phyloP scores from a whole-genome alignment of 2,113 vertebrate genomes.

The Glareola pratincola region DNA sequence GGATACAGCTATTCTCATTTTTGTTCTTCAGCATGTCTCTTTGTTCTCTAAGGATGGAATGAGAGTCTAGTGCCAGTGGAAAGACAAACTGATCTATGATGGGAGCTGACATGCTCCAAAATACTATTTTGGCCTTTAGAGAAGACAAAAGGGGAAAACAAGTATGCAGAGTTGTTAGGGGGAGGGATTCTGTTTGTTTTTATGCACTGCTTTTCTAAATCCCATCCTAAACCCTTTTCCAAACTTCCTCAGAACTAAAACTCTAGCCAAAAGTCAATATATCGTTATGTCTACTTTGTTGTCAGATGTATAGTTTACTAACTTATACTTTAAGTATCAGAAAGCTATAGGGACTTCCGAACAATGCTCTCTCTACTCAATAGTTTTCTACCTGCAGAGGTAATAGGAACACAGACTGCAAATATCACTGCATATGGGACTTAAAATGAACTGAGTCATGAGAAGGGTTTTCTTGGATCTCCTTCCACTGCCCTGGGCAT shows the following conservation, averaged over 20 bases:
- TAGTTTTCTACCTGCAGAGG: neutral
- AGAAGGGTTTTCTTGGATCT: neutral
- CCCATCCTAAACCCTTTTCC: neutral
- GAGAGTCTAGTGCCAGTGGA: conserved; percentile 51
- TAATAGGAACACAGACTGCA: neutral
- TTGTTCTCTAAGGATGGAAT: conserved; percentile 61
- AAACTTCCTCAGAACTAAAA: neutral
- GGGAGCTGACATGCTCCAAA: conserved; percentile 29
- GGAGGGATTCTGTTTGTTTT: conserved; percentile 18
- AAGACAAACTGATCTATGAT: conserved; percentile 51
- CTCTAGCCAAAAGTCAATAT: neutral
- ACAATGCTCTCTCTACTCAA: neutral
- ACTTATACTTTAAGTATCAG: neutral
- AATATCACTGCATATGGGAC: neutral
- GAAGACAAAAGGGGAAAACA: conserved; percentile 41
- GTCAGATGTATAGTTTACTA: neutral
- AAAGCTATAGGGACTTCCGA: neutral
- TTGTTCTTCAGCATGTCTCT: conserved; percentile 50
- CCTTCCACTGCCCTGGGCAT: neutral
- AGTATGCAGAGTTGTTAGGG: neutral
- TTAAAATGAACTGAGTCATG: neutral
- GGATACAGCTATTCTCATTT: conserved; percentile 56
- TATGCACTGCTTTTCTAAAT: conserved; percentile 4
- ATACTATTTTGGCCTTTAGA: conserved; percentile 32
- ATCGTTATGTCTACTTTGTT: neutral